Percentiles rank a stretch among this genome's conserved stretches.
These are phyloP conservation scores for Calycopis cecrops DNA, from an alignment of 1,140 invertebrate genomes.

Conservation along the genomic window DNA sequence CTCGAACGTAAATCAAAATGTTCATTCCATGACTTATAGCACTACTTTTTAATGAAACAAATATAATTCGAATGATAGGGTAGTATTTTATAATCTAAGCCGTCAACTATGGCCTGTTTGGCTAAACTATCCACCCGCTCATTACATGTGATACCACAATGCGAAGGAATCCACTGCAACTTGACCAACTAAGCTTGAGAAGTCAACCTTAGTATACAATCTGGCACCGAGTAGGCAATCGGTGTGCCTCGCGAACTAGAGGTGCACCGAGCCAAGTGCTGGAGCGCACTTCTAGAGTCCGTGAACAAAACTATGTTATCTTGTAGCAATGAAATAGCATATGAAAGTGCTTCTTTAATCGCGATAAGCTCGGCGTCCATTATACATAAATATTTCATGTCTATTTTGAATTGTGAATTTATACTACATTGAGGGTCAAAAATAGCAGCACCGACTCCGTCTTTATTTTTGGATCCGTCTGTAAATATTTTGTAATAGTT, in stretches of 20 bases:
- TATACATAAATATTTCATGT: slow-evolving; percentile 1
- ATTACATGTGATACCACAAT: neutral
- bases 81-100: neutral
- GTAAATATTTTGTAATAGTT: slow-evolving; percentile 10
- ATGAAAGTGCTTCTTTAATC: neutral
- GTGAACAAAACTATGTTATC: neutral
- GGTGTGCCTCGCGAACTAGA: neutral
- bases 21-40: neutral
- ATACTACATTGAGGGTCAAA: neutral
- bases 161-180: neutral
- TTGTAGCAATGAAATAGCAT: neutral
- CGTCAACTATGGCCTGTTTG: neutral
- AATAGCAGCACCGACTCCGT: slow-evolving; percentile 1
- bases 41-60: neutral
- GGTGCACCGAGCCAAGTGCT: neutral
- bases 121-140: slow-evolving; percentile 2
- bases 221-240: neutral
- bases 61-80: neutral
- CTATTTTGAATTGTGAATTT: neutral
- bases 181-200: neutral
- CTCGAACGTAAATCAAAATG: slow-evolving; percentile 4
- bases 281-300: neutral
- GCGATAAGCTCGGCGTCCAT: slow-evolving; percentile 2
- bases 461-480: slow-evolving; percentile 7
- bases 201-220: neutral